Conservation (phyloP, 2,797 vertebrate genomes). For the Pelochelys cantorii region DNA sequence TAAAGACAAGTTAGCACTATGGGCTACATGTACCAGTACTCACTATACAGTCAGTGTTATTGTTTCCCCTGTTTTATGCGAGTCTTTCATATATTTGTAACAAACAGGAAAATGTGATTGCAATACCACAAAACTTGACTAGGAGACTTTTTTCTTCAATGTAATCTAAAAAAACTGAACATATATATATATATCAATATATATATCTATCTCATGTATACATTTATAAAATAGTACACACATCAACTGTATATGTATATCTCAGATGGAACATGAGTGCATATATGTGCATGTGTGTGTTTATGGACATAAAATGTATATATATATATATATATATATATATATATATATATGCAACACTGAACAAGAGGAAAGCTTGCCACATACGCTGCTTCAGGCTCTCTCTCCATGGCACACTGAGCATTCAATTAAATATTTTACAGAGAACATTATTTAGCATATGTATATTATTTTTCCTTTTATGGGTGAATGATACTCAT, state of each 20-base stretch:
- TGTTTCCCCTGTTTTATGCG: background rate
- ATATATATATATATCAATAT: background rate
- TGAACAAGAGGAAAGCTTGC: background rate
- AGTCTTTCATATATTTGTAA: conserved; percentile 9
- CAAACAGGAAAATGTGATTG: background rate
- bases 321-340: background rate
- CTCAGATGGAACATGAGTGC: background rate
- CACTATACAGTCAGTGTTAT: background rate
- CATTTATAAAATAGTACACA: background rate
- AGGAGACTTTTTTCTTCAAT: background rate
- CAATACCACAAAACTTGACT: background rate
- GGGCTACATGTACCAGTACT: too few species aligned
- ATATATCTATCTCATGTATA: too few species aligned
- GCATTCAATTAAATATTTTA: background rate
- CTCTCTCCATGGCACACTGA: background rate
- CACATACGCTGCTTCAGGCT: background rate
- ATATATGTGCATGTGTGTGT: background rate
- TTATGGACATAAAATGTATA: background rate
- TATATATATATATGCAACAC: background rate
- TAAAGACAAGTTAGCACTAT: too few species aligned
- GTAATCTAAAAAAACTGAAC: background rate
- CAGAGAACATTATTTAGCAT: background rate
- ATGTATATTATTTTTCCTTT: background rate
- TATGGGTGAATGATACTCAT: background rate
- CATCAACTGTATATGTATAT: fast-evolving